These are phyloP conservation scores for Drosophila parabipectinata DNA, from an alignment of 1,140 invertebrate species.

Conservation along the genomic window DNA sequence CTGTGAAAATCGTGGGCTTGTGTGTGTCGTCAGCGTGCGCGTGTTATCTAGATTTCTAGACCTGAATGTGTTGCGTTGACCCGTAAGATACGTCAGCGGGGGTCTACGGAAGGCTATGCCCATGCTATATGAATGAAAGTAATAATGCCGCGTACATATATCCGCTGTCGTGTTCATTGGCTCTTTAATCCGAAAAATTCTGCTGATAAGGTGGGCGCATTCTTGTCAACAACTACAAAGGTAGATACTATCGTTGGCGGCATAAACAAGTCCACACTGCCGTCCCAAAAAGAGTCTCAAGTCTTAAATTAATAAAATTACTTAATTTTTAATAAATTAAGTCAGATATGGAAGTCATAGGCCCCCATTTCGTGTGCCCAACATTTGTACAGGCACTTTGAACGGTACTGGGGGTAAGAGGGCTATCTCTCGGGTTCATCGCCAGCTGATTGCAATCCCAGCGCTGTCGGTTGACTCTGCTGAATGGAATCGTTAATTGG, in stretches of 20 bases:
- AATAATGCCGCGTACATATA: slow-evolving; percentile 1
- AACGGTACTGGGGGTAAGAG: slow-evolving; percentile 42
- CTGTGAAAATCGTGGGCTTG: slow-evolving; percentile 65
- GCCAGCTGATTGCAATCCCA: slow-evolving; percentile 54
- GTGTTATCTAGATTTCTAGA: slow-evolving; percentile 23
- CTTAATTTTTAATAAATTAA: background rate
- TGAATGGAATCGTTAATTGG: slow-evolving; percentile 62
- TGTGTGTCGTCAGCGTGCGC: slow-evolving; percentile 12
- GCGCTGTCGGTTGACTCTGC: slow-evolving; percentile 34
- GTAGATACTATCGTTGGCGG: slow-evolving; percentile 16
- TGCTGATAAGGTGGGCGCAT: slow-evolving; percentile 47
- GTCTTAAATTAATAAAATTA: too few relatives aligned
- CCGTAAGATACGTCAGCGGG: slow-evolving; percentile 19
- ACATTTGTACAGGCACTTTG: background rate
- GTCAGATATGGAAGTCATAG: too few relatives aligned
- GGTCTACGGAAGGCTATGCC: background rate
- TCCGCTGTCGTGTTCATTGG: slow-evolving; percentile 14
- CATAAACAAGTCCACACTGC: slow-evolving; percentile 46
- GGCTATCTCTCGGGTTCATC: slow-evolving; percentile 71
- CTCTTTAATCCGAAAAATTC: slow-evolving; percentile 29
- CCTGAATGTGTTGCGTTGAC: slow-evolving; percentile 17
- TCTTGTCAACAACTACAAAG: slow-evolving; percentile 29
- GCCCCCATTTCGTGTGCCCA: background rate
- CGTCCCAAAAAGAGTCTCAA: background rate
- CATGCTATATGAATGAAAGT: slow-evolving; percentile 44